phyloP scores from a whole-genome alignment of 2,888 invertebrate genomes.

The Sturmia bella region DNA sequence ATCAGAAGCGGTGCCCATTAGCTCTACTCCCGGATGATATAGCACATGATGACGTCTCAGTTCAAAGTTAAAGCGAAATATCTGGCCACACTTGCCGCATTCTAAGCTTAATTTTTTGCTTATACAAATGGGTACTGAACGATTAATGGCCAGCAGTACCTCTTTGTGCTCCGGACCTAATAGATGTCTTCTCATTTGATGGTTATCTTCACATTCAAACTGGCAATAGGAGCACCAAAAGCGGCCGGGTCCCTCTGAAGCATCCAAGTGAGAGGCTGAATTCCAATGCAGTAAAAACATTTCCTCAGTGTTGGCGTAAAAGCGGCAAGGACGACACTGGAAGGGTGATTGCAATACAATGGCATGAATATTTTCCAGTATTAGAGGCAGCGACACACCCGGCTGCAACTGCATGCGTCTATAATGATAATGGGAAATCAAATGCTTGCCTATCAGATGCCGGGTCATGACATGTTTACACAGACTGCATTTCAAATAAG shows the following conservation, averaged over 20 bases:
- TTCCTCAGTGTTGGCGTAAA: constrained; percentile 90
- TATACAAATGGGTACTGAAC: constrained; percentile 90
- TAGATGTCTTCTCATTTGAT: constrained; percentile 87
- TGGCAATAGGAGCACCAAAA: constrained; percentile 90
- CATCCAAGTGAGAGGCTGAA: constrained; percentile 84
- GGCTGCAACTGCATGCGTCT: constrained; percentile 86
- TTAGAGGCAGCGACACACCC: constrained; percentile 84
- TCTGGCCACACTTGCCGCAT: constrained; percentile 86
- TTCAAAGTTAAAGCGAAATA: constrained; percentile 90
- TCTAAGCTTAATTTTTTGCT: constrained; percentile 85
- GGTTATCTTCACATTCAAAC: constrained; percentile 85
- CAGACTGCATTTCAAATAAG: constrained; percentile 86
- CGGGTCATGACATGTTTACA: constrained; percentile 87
- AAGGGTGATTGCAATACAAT: constrained; percentile 92
- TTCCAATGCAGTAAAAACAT: constrained; percentile 89
- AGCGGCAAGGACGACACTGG: constrained; percentile 92
- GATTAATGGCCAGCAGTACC: constrained; percentile 88
- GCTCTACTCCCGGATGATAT: constrained; percentile 84
- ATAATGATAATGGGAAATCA: constrained; percentile 93
- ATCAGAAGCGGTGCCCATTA: constrained; percentile 84
- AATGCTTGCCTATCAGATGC: constrained; percentile 90
- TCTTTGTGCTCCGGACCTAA: constrained; percentile 87
- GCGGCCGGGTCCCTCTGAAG: constrained; percentile 83
- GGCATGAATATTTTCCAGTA: constrained; percentile 89
- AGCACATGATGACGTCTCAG: constrained; percentile 82